phyloP scores from a whole-genome alignment of 2,797 vertebrate species.

The Kryptopterus vitreolus region DNA sequence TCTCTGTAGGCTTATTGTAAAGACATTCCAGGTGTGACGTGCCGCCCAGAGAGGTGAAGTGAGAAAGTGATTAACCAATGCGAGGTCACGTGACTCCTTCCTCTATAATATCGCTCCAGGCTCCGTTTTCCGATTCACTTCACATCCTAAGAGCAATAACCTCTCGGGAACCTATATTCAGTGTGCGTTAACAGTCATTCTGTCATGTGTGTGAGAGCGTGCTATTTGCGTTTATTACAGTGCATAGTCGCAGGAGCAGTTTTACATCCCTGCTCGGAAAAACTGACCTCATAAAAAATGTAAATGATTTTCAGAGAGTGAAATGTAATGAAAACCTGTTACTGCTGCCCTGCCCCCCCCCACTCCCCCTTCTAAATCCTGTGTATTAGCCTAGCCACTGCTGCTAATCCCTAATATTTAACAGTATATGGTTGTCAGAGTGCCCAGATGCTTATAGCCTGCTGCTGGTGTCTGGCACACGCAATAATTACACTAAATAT shows the following conservation, averaged over 20 bases:
- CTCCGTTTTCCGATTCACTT: background rate
- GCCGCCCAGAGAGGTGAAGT: background rate
- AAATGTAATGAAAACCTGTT: conserved; percentile 53
- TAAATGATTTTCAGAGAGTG: conserved; percentile 54
- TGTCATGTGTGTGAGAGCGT: background rate
- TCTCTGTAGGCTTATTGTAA: background rate
- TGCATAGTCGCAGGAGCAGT: conserved; percentile 1
- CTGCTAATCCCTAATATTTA: conserved; percentile 43
- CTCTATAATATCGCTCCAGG: background rate
- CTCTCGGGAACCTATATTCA: background rate
- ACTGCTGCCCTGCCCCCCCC: conserved; percentile 2
- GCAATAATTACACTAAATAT: conserved; percentile 42
- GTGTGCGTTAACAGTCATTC: background rate
- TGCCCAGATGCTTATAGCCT: conserved; percentile 35
- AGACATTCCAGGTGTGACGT: background rate
- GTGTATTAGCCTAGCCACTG: conserved; percentile 31
- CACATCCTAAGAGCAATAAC: conserved; percentile 1
- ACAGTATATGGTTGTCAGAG: conserved; percentile 45
- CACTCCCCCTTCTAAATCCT: conserved; percentile 2
- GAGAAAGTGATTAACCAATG: background rate
- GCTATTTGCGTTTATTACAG: background rate
- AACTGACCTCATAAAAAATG: conserved; percentile 56
- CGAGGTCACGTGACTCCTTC: background rate
- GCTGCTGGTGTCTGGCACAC: conserved; percentile 18
- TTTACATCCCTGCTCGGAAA: conserved; percentile 43